Base-by-base conservation (phyloP, 2,888 invertebrate genomes). In the Eilema sororculum region DNA sequence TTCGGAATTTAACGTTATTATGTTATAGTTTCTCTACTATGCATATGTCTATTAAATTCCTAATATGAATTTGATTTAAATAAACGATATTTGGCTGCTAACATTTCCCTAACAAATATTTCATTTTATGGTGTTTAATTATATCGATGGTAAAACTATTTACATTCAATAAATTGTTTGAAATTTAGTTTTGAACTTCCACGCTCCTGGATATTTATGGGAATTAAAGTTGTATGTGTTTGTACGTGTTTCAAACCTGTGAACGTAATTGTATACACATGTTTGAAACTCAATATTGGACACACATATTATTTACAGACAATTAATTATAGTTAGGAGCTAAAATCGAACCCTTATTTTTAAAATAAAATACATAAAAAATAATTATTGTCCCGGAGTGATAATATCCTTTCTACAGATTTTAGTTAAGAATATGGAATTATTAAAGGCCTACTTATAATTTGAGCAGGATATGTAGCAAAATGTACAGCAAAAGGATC, bases 1-100 rank as follows among this genome's bases (percentile, higher is more conserved):
- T 71, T 74, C 71, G 61, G 56, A 76, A 71, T 74, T 73, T 78
- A 56, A 59, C 68, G 33, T 68, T 67, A 30, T 2, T 52, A n/a
- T 52, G 52, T 52, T 52, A 52, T n/a, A n/a, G n/a, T 52, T 52
- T 52, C 20, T 52, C 6, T 52, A 52, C 52, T 52, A n/a, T n/a
- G 20, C 8, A 52, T n/a, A 46, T 20, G 20, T 20, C 46, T 20
- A 46, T 6, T 46, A 46, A 46, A 46, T 46, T 25, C 13, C 33
- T 37, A n/a, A 56, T 61, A 41, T 13, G 37, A 28, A 5, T 57
- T 63, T 63, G 0, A 30, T 24, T 3, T 56, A 24, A 56, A 3
- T 56, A 33, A 33, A 60, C 10, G 20, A 37, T 30, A 22, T 33
- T 56, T 30, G 33, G 22, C 46, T 61, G 20, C 2, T 13, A 30